Percentiles rank a stretch among this genome's conserved stretches.
Conservation (phyloP, 2,113 vertebrate genomes). For the Hylia prasina region DNA sequence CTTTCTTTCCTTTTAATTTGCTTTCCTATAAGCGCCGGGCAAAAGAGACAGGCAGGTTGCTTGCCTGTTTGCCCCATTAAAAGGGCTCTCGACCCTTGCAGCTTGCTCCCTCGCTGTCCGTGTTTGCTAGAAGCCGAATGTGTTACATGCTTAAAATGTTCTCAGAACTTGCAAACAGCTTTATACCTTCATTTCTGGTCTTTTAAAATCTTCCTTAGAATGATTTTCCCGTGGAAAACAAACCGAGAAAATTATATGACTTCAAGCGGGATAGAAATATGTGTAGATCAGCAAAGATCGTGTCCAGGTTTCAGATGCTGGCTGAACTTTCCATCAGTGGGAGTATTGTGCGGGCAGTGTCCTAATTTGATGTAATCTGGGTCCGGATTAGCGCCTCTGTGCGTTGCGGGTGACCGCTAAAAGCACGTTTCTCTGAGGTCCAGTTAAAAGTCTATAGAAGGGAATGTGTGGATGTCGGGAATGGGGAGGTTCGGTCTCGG, state of each 20-base stretch:
- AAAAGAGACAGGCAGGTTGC: background rate
- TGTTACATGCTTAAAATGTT: background rate
- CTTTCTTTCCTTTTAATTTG: no score
- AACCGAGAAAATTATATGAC: background rate
- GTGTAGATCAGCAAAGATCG: background rate
- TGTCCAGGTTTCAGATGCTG: background rate
- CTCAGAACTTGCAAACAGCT: background rate
- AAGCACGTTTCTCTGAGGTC: background rate
- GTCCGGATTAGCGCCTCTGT: conserved; percentile 6
- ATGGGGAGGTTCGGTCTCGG: background rate
- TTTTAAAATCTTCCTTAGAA: rapidly evolving
- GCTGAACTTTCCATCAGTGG: conserved; percentile 13
- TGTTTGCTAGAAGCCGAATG: background rate
- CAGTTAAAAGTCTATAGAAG: background rate
- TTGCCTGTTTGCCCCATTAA: background rate
- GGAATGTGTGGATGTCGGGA: background rate
- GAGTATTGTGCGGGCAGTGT: background rate
- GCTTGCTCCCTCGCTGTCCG: background rate
- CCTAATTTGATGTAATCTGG: conserved; percentile 31
- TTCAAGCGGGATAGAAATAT: conserved; percentile 1
- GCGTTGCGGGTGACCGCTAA: background rate
- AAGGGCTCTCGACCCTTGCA: background rate
- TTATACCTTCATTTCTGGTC: background rate
- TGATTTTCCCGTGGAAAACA: background rate
- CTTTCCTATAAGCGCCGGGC: background rate